A percentile compares a stretch with the other conserved stretches of the same genome.
These are phyloP conservation scores for Drosophila miranda DNA, from an alignment of 1,140 invertebrate species.

Conservation along the genomic window DNA sequence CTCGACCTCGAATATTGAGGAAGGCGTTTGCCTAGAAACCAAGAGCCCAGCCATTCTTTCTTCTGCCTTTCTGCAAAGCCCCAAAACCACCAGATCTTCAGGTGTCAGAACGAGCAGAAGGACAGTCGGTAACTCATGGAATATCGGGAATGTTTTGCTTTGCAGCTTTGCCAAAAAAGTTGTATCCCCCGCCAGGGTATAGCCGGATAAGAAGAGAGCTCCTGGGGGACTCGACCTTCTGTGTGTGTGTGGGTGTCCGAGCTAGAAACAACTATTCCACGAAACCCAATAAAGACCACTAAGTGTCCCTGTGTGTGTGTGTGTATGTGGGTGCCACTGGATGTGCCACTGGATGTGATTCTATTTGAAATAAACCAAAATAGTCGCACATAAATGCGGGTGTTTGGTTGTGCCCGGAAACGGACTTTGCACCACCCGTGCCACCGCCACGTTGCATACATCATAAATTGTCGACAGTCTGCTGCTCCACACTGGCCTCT, in stretches of 20 bases:
- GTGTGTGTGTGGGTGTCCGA: constrained; percentile 38
- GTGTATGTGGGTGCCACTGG: constrained; percentile 18
- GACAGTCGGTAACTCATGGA: no score
- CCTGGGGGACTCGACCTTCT: constrained; percentile 33
- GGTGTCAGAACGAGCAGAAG: no score
- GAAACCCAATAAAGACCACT: constrained; percentile 76
- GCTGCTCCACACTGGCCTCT: constrained; percentile 42
- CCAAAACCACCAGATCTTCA: no score
- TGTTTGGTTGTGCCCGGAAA: constrained; percentile 39
- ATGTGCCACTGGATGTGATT: constrained; percentile 61
- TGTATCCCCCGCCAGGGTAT: no score
- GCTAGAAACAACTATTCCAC: constrained; percentile 21
- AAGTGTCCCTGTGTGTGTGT: constrained; percentile 69
- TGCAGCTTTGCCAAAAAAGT: no score
- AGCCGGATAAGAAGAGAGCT: no score
- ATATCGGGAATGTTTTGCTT: no score
- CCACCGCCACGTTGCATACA: constrained; percentile 36
- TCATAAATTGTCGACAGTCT: constrained; percentile 61
- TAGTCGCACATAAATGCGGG: constrained; percentile 80
- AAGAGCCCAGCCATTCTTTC: no score
- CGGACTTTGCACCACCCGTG: no score
- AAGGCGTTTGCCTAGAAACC: no score
- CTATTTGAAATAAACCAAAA: constrained; percentile 80
- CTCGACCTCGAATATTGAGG: no score
- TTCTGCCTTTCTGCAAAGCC: no score